Conservation (phyloP, 2,113 vertebrate genomes). For the Callocephalon fimbriatum region DNA sequence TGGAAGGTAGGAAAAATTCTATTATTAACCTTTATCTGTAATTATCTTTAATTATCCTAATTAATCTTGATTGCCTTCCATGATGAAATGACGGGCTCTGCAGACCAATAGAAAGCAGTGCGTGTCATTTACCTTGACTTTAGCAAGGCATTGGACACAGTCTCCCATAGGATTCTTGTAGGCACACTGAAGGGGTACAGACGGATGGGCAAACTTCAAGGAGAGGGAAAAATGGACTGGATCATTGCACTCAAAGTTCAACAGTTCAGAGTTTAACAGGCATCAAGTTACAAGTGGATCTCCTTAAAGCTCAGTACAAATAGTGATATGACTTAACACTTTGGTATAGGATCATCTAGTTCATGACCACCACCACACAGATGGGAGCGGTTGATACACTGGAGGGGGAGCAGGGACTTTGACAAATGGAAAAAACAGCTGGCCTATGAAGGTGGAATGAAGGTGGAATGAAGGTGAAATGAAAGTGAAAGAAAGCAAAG, state of each 20-base stretch:
- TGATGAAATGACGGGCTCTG: not conserved
- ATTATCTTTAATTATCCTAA: slow-evolving; percentile 64
- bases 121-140: not conserved
- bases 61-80: slow-evolving; percentile 59
- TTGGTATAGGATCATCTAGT: not conserved
- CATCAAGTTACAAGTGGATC: not conserved
- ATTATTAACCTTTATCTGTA: slow-evolving; percentile 63
- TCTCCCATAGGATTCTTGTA: not conserved
- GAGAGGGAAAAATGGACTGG: not conserved
- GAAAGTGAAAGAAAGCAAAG: not conserved
- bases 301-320: not conserved
- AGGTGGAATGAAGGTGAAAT: not conserved
- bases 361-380: not conserved
- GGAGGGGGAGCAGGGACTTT: not conserved
- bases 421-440: not conserved
- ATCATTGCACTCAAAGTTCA: not conserved
- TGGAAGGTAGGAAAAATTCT: slow-evolving; percentile 45
- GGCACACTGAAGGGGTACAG: not conserved
- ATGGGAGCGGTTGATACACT: not conserved
- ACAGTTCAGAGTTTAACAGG: not conserved
- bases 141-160: not conserved
- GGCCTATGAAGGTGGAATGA: not conserved
- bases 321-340: not conserved
- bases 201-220: not conserved
- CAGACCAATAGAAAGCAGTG: not conserved